Percentiles rank a stretch among this genome's conserved stretches.
These are phyloP conservation scores for Anorthoa munda DNA, from an alignment of 2,888 invertebrate species.

Conservation along the genomic window DNA sequence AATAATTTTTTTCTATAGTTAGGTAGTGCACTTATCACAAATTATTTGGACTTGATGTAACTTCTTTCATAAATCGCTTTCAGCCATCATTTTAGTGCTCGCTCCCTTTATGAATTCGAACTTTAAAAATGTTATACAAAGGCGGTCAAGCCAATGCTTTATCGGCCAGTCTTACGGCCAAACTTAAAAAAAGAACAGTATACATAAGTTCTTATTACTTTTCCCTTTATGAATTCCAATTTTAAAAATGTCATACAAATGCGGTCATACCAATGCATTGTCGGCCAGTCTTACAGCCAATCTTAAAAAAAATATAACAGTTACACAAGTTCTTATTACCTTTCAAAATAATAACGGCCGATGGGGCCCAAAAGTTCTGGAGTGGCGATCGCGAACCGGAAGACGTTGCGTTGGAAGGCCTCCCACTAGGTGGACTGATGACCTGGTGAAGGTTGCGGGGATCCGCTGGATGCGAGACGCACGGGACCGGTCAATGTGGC, in stretches of 20 bases:
- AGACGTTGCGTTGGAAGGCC: too few relatives aligned
- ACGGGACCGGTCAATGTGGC: too few relatives aligned
- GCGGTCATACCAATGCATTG: not conserved
- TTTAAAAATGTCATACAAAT: too few relatives aligned
- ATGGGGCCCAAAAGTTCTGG: too few relatives aligned
- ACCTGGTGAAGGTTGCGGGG: too few relatives aligned
- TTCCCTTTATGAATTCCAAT: too few relatives aligned
- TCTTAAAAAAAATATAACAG: not conserved
- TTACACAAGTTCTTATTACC: not conserved
- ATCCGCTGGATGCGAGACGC: too few relatives aligned
- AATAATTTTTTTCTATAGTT: constrained; percentile 10
- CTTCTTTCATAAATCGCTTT: not conserved
- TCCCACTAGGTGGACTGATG: too few relatives aligned
- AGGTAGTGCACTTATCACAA: not conserved
- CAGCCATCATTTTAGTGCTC: not conserved
- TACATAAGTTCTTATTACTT: not conserved
- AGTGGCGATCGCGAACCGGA: too few relatives aligned
- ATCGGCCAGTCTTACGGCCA: not conserved
- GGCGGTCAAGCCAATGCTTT: not conserved
- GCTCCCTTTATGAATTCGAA: not conserved
- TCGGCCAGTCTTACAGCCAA: not conserved
- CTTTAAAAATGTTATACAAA: not conserved
- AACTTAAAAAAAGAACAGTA: not conserved
- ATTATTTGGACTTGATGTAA: constrained; percentile 1
- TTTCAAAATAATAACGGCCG: not conserved